phyloP scores from a whole-genome alignment of 2,113 vertebrate species.

The Seriola rivoliana region DNA sequence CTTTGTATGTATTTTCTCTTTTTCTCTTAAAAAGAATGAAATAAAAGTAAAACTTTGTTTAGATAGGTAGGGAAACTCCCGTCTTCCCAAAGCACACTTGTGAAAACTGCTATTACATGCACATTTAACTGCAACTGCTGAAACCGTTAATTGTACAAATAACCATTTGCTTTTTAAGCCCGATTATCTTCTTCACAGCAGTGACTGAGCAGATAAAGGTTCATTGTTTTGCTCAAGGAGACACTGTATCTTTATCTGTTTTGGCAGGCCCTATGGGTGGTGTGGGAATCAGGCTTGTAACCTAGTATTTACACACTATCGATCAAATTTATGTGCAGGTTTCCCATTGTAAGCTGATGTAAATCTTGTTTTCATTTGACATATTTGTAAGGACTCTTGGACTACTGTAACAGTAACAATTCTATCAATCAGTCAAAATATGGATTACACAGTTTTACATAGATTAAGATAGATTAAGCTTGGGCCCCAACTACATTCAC shows the following conservation, averaged over 20 bases:
- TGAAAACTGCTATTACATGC: slow-evolving; percentile 9
- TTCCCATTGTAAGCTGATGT: slow-evolving; percentile 8
- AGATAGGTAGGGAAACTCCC: background rate
- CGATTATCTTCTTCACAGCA: slow-evolving; percentile 36
- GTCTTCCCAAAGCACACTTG: background rate
- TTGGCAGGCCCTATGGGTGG: background rate
- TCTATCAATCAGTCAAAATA: slow-evolving; percentile 5
- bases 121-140: background rate
- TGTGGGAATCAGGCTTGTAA: slow-evolving; percentile 13
- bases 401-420: background rate
- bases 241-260: slow-evolving; percentile 26
- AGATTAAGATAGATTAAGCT: too few species aligned
- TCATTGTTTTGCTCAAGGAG: slow-evolving; percentile 20
- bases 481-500: too few species aligned
- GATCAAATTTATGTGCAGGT: slow-evolving; percentile 24
- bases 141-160: slow-evolving; percentile 44
- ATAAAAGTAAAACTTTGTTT: background rate
- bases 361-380: slow-evolving; percentile 20
- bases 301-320: slow-evolving; percentile 20
- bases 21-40: background rate
- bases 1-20: background rate
- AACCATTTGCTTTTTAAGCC: slow-evolving; percentile 44
- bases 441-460: background rate
- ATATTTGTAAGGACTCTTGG: background rate
- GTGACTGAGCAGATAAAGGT: slow-evolving; percentile 8